Conservation (phyloP, 1,140 invertebrate species). For the Meteorus sp. region DNA sequence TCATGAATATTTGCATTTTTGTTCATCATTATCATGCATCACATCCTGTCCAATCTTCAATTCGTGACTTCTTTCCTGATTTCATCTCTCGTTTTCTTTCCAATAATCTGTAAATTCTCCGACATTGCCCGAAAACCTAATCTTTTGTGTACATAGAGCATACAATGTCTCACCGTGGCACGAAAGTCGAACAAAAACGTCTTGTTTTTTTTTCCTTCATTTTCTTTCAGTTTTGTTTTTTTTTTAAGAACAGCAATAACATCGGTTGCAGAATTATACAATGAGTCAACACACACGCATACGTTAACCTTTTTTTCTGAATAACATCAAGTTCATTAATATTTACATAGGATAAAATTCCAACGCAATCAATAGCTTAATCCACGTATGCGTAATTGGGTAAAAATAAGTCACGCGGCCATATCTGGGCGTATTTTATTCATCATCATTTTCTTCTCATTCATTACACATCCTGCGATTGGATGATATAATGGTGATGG, state of each 20-base stretch:
- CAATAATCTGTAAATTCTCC: conserved; percentile 3
- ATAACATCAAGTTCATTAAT: conserved; percentile 33
- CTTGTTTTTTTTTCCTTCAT: conserved; percentile 9
- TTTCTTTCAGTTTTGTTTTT: conserved; percentile 2
- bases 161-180: no score
- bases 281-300: conserved; percentile 15
- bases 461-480: conserved; percentile 5
- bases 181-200: background rate
- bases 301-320: conserved; percentile 18
- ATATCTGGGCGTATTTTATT: conserved; percentile 31
- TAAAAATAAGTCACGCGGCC: conserved; percentile 41
- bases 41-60: no score
- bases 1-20: no score
- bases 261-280: conserved; percentile 38
- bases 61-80: no score
- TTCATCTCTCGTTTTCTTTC: background rate
- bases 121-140: no score
- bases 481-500: conserved; percentile 7
- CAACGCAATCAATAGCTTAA: conserved; percentile 32
- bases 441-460: conserved; percentile 9
- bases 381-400: conserved; percentile 29
- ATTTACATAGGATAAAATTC: conserved; percentile 39
- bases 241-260: conserved; percentile 37
- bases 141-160: conserved; percentile 20
- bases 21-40: no score